phyloP scores from a whole-genome alignment of 2,888 invertebrate species.

The Cosmorhoe ocellata region DNA sequence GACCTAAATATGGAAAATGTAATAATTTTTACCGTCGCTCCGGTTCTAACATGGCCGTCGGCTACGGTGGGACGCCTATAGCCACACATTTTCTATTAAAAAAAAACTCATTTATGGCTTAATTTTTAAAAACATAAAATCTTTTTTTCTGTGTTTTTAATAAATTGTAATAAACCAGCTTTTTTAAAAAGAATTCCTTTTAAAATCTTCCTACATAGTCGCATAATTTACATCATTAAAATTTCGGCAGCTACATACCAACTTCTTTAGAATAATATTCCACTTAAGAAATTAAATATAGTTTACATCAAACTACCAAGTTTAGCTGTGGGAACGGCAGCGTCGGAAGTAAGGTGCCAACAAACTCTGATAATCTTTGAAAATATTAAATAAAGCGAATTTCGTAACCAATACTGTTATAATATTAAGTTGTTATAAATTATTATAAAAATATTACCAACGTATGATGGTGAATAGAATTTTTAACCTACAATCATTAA shows the following conservation, averaged over 20 bases:
- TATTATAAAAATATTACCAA: neutral
- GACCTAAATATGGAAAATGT: too few relatives aligned
- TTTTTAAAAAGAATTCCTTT: too few relatives aligned
- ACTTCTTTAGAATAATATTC: slow-evolving; percentile 11
- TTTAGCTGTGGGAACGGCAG: too few relatives aligned
- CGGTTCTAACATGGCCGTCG: slow-evolving; percentile 1
- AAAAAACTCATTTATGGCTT: too few relatives aligned
- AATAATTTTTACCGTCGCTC: neutral
- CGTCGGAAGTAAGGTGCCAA: neutral
- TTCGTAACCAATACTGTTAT: slow-evolving; percentile 1
- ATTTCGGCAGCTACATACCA: slow-evolving; percentile 1
- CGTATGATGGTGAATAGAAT: neutral
- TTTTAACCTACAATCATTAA: neutral
- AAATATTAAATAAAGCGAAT: neutral
- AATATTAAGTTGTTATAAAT: slow-evolving; percentile 8
- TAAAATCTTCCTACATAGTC: too few relatives aligned
- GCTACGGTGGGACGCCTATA: neutral
- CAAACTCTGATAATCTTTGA: slow-evolving; percentile 6
- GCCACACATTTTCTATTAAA: neutral
- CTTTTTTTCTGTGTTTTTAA: too few relatives aligned
- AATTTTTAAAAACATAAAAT: too few relatives aligned
- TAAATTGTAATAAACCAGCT: too few relatives aligned
- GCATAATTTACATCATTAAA: neutral
- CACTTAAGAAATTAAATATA: slow-evolving; percentile 2
- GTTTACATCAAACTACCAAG: neutral